Evolutionary conservation across 2,797 vertebrate species (phyloP).

Genomic region (Gobio occitaniae): DNA sequence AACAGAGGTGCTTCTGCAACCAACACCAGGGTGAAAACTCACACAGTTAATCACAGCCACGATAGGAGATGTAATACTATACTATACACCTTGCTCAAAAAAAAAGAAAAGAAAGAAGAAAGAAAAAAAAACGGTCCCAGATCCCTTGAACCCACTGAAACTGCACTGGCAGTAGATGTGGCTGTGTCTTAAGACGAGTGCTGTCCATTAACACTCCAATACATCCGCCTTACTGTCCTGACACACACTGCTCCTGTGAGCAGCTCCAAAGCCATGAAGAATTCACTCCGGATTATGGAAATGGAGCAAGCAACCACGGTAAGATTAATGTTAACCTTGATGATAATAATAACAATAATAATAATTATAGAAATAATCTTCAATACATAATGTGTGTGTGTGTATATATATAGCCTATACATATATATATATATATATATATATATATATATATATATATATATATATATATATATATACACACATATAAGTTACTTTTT

Average conservation of each 20-base stretch:
- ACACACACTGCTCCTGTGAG: conserved; percentile 40
- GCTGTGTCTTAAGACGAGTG: conserved; percentile 54
- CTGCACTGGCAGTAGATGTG: conserved; percentile 55
- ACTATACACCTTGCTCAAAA: conserved; percentile 62
- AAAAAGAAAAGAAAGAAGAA: not conserved
- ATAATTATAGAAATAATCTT: conserved; percentile 24
- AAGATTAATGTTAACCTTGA: conserved; percentile 67
- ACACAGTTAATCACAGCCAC: conserved; percentile 76
- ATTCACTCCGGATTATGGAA: conserved; percentile 61
- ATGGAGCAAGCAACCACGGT: conserved; percentile 70
- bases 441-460: not conserved
- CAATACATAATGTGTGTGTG: not conserved
- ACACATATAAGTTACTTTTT: not conserved
- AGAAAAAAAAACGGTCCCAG: conserved; percentile 40
- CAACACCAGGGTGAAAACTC: conserved; percentile 69
- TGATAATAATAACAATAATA: conserved; percentile 53
- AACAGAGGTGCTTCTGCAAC: conserved; percentile 66
- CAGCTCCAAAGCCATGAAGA: conserved; percentile 60
- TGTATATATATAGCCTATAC: not conserved
- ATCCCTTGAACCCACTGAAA: conserved; percentile 62
- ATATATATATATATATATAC: not conserved
- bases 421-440: conserved; percentile 1
- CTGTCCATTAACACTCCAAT: conserved; percentile 43
- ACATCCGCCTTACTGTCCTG: conserved; percentile 18
- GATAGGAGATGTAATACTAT: conserved; percentile 58